Evolutionary conservation across 2,888 invertebrate species (phyloP).

Genomic region (Herminia tarsipennalis): DNA sequence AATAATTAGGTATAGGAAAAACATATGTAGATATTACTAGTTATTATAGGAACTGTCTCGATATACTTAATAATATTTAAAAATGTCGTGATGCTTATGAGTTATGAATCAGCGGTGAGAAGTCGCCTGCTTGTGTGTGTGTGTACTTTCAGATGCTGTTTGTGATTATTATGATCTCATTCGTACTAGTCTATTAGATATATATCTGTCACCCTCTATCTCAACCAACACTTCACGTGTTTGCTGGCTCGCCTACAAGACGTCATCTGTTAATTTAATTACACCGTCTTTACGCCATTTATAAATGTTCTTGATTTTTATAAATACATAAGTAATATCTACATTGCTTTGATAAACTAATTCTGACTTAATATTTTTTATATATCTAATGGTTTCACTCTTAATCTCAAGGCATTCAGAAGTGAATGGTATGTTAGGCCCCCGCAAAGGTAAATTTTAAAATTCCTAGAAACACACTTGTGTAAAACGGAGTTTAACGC

Average conservation of each 20-base stretch:
- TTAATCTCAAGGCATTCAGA: slow-evolving; percentile 8
- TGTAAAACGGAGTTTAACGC: slow-evolving; percentile 8
- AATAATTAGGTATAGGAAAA: too few species aligned
- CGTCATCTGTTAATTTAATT: slow-evolving; percentile 79
- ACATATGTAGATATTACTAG: too few species aligned
- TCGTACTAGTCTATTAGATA: slow-evolving; percentile 51
- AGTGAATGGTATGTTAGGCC: slow-evolving; percentile 13
- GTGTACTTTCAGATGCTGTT: slow-evolving; percentile 58
- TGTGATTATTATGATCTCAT: slow-evolving; percentile 65
- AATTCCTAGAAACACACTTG: slow-evolving; percentile 26
- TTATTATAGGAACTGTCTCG: too few species aligned
- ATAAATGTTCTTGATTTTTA: slow-evolving; percentile 42
- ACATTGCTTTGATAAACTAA: too few species aligned
- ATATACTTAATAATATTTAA: slow-evolving; percentile 20
- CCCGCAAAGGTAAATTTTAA: slow-evolving; percentile 34
- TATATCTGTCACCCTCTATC: slow-evolving; percentile 64
- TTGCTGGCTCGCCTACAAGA: slow-evolving; percentile 61
- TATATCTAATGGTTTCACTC: too few species aligned
- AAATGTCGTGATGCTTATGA: slow-evolving; percentile 46
- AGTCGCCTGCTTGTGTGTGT: slow-evolving; percentile 62
- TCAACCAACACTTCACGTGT: slow-evolving; percentile 55
- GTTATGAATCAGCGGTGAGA: slow-evolving; percentile 67
- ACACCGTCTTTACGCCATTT: slow-evolving; percentile 56
- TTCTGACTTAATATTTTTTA: too few species aligned
- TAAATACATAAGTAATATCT: too few species aligned